Evolutionary conservation across 2,888 invertebrate species (phyloP), one percentile per base, ranked within the genome.

Genomic region (Acleris sparsana): DNA sequence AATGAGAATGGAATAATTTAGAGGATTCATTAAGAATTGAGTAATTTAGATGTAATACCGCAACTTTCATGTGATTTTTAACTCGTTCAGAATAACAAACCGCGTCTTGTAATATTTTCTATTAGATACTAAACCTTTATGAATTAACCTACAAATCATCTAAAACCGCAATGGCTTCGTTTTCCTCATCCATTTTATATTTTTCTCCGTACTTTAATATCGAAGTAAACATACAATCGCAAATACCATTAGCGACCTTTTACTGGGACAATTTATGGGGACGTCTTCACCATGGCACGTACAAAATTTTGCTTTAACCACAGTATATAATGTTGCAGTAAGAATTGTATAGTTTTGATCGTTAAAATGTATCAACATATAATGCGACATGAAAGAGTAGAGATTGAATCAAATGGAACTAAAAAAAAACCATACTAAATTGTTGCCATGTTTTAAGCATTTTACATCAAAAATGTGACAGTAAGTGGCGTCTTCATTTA

Each of bases 211-310:
- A 80, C 78, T 79, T 82, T 80, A 80, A 80, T 82, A 81, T 78
- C 78, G 75, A 75, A 71, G 70, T 68, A 67, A 75, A 74, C 69
- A 73, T 70, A 80, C 80, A 83, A 83, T 81, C 76, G 80, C 78
- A 83, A 80, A 83, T 79, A 80, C 87, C 88, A 90, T 90, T 91
- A 91, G 86, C 80, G 77, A 80, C 82, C 84, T 88, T 87, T 86
- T 87, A 83, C 84, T 83, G 77, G 80, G 75, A 79, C 80, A 85
- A 91, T 91, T 89, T 91, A 91, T 88, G 86, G 76, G 82, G 82
- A 83, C 84, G 81, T 84, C 79, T 76, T 44, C 77, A 74, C 76
- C 77, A 74, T 73, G 80, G 77, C 81, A 83, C 83, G 85, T 80
- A 88, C 83, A 85, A 84, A 88, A 86, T 90, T 89, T 89, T 89